phyloP scores from a whole-genome alignment of 2,113 vertebrate species.

The Rhadina sibilatrix region DNA sequence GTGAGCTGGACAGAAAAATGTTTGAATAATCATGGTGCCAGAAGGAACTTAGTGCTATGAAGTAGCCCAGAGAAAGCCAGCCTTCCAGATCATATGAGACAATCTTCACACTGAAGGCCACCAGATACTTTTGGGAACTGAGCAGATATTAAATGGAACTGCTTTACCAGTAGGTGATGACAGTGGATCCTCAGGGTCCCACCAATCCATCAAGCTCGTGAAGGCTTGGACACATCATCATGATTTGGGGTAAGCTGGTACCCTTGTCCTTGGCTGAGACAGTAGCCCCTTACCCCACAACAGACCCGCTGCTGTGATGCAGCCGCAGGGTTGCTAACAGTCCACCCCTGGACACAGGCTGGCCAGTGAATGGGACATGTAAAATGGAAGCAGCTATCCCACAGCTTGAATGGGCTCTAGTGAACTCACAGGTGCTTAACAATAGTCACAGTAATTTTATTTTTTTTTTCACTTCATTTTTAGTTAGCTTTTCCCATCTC shows the following conservation, averaged over 20 bases:
- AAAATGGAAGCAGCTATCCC: background rate
- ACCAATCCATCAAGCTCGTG: background rate
- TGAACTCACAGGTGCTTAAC: background rate
- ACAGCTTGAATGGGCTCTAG: background rate
- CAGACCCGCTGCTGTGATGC: fast-evolving
- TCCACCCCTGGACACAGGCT: no score
- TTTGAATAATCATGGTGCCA: background rate
- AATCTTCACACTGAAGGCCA: background rate
- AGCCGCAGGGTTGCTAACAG: background rate
- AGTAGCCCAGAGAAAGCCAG: background rate
- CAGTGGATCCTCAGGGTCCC: background rate
- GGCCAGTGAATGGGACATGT: background rate
- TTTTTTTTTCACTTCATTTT: background rate
- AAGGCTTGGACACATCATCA: background rate
- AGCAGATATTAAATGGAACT: background rate
- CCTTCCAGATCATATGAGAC: fast-evolving
- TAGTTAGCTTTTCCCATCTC: background rate
- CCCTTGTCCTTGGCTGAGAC: background rate
- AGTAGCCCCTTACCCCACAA: background rate
- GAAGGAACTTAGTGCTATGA: background rate
- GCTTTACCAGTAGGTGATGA: background rate
- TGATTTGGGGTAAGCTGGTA: fast-evolving
- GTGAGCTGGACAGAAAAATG: background rate
- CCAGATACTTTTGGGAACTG: background rate
- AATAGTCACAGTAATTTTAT: background rate